phyloP scores from a whole-genome alignment of 2,797 vertebrate genomes.

The Lates japonicus region DNA sequence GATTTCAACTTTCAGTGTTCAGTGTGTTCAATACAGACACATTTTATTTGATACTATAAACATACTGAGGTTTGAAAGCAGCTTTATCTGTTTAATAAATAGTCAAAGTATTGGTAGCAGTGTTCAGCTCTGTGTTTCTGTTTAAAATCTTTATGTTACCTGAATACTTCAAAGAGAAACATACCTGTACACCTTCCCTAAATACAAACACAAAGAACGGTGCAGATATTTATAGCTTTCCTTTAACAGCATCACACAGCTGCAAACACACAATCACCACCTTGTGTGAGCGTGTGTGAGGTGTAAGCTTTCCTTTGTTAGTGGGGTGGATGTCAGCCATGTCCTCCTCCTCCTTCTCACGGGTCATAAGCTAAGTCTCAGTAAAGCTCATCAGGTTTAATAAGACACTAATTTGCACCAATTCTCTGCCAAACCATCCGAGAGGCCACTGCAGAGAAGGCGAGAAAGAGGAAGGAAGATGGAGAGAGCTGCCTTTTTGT shows the following conservation, averaged over 20 bases:
- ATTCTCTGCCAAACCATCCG: constrained; percentile 54
- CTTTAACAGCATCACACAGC: background rate
- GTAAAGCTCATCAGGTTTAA: constrained; percentile 64
- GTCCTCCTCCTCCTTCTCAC: constrained; percentile 33
- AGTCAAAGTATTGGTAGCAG: background rate
- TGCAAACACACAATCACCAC: background rate
- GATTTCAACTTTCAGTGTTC: too few species aligned
- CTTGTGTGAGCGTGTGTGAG: background rate
- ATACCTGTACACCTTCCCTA: constrained; percentile 3
- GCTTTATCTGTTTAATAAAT: background rate
- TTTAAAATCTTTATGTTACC: constrained; percentile 32
- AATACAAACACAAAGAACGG: background rate
- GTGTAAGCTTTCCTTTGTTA: constrained; percentile 5
- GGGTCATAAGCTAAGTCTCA: constrained; percentile 49
- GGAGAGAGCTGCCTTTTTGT: constrained; percentile 6
- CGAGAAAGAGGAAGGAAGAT: background rate
- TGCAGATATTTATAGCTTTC: background rate
- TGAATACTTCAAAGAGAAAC: constrained; percentile 20
- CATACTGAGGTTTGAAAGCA: background rate
- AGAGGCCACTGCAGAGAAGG: constrained; percentile 14
- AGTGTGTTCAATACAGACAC: background rate
- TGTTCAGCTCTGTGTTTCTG: background rate
- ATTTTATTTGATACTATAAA: background rate
- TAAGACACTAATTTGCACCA: constrained; percentile 64
- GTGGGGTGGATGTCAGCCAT: constrained; percentile 2